Evolutionary conservation across 2,113 vertebrate species (phyloP).

Genomic region (Origma solitaria): DNA sequence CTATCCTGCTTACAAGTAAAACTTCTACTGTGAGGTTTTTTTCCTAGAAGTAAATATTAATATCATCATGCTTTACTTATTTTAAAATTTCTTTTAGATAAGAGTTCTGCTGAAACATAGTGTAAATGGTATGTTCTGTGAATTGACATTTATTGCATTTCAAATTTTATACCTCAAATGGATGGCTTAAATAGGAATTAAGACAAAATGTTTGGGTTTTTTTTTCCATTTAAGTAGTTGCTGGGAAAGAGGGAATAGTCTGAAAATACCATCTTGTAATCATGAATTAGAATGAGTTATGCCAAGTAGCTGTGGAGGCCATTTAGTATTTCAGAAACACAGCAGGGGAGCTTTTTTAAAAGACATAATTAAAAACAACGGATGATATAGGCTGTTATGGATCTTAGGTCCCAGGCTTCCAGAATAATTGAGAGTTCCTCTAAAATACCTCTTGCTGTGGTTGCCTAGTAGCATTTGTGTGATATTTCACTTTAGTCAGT

Average conservation of each 20-base stretch:
- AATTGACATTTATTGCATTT: constrained; percentile 3
- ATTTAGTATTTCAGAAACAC: constrained; percentile 72
- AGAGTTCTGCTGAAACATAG: neutral
- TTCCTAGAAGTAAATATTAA: neutral
- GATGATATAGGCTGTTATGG: constrained; percentile 63
- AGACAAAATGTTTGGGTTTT: neutral
- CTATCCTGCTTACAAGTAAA: neutral
- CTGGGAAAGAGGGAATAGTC: constrained; percentile 55
- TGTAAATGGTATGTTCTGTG: neutral
- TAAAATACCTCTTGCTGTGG: constrained; percentile 42
- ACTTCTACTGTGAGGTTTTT: neutral
- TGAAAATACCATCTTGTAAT: constrained; percentile 64
- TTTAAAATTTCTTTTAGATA: neutral
- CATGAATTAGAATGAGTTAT: constrained; percentile 71
- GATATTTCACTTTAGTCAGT: neutral
- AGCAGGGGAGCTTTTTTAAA: constrained; percentile 72
- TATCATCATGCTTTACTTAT: neutral
- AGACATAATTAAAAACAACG: constrained; percentile 74
- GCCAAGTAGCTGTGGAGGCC: constrained; percentile 65
- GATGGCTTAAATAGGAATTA: neutral
- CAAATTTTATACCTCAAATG: neutral
- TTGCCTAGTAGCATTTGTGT: constrained; percentile 1
- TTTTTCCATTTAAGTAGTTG: neutral
- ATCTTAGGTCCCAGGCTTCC: constrained; percentile 64
- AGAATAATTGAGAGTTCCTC: constrained; percentile 59